Conservation (phyloP, 2,113 vertebrate species). For the Tetrax tetrax region DNA sequence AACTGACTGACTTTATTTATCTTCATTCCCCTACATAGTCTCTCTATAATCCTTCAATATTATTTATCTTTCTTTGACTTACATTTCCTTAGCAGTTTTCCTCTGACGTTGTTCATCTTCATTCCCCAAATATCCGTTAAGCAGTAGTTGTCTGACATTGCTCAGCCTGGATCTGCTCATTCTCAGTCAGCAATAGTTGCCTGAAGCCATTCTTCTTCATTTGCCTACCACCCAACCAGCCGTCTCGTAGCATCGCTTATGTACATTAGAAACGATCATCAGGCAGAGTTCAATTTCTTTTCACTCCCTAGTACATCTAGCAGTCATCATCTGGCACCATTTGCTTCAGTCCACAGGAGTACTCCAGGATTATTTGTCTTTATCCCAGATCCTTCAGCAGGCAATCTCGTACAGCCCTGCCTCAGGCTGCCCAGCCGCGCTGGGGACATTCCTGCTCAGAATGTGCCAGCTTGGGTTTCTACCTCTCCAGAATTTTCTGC, state of each 20-base stretch:
- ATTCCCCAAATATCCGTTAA: not conserved
- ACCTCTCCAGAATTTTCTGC: not conserved
- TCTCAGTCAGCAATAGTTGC: not conserved
- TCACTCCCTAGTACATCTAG: not conserved
- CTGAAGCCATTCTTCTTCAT: slow-evolving; percentile 56
- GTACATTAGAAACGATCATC: not conserved
- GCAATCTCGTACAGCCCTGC: not conserved
- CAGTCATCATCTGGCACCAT: not conserved
- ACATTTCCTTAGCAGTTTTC: slow-evolving; percentile 40
- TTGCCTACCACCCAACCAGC: not conserved
- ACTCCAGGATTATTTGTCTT: slow-evolving; percentile 14
- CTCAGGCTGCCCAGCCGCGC: not conserved
- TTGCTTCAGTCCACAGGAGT: not conserved
- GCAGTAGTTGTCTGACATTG: slow-evolving; percentile 25
- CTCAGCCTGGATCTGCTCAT: slow-evolving; percentile 14
- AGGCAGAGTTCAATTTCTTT: not conserved
- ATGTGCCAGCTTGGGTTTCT: not conserved
- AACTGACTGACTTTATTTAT: slow-evolving; percentile 33
- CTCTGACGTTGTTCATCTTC: slow-evolving; percentile 42
- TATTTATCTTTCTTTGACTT: slow-evolving; percentile 71
- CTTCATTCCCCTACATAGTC: slow-evolving; percentile 36
- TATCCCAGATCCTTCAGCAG: not conserved
- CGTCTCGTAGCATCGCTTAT: not conserved
- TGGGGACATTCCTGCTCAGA: not conserved
- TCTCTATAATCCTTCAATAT: not conserved